phyloP scores from a whole-genome alignment of 2,888 invertebrate genomes.

The Melinopterus prodromus region DNA sequence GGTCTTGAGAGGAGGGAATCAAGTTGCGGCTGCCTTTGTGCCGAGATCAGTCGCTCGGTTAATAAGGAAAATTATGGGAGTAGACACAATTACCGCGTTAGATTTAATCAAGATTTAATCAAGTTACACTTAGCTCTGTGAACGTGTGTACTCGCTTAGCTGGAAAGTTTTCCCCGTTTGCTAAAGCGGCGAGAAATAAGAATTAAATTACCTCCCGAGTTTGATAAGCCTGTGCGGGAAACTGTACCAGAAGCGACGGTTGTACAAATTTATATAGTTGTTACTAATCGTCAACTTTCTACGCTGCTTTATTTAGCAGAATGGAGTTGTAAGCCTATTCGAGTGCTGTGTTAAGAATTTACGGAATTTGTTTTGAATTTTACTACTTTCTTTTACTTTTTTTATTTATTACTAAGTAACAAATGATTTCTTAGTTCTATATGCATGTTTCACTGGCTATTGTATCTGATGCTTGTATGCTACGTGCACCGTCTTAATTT shows the following conservation, averaged over 20 bases:
- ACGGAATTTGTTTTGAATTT: background rate
- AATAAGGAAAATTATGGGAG: conserved; percentile 34
- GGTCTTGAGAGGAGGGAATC: background rate
- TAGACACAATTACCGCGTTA: conserved; percentile 34
- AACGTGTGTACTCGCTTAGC: background rate
- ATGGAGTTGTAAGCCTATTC: background rate
- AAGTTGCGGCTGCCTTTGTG: conserved; percentile 29
- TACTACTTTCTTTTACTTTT: background rate
- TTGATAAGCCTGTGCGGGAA: too few species aligned
- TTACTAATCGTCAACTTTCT: background rate
- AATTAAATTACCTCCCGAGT: too few species aligned
- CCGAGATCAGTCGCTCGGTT: conserved; percentile 17
- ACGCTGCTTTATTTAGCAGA: background rate
- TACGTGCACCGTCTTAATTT: too few species aligned
- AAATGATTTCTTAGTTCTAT: too few species aligned
- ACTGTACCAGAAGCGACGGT: background rate
- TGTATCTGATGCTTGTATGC: too few species aligned
- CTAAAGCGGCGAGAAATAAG: background rate
- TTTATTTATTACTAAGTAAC: background rate
- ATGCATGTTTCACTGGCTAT: too few species aligned
- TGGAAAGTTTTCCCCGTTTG: background rate
- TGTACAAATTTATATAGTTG: background rate
- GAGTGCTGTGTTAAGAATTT: background rate
- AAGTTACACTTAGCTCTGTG: conserved; percentile 20
- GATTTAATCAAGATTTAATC: conserved; percentile 35